phyloP scores from a whole-genome alignment of 1,140 invertebrate species.

The Penaeus japonicus region DNA sequence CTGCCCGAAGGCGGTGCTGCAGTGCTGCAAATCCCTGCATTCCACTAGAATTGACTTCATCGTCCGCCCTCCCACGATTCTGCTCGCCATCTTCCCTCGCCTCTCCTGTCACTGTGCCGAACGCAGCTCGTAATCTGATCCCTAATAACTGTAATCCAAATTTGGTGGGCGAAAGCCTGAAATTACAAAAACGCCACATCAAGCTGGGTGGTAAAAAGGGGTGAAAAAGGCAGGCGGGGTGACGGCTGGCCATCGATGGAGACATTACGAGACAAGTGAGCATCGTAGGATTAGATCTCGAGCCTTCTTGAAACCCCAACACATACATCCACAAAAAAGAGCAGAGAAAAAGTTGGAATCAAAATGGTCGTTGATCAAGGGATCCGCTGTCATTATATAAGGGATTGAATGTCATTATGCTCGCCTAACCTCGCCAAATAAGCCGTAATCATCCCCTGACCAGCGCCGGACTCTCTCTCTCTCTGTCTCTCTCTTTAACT shows the following conservation, averaged over 20 bases:
- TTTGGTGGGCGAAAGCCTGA: constrained; percentile 54
- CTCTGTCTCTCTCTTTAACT: not conserved
- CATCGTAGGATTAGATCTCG: constrained; percentile 34
- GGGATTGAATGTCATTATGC: constrained; percentile 46
- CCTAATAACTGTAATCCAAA: constrained; percentile 55
- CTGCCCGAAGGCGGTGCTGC: not conserved
- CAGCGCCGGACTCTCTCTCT: not conserved
- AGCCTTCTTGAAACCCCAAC: not conserved
- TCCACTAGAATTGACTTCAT: constrained; percentile 29
- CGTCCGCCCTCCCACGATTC: not conserved
- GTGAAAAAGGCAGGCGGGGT: constrained; percentile 33
- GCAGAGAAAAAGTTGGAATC: constrained; percentile 25
- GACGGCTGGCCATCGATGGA: constrained; percentile 37
- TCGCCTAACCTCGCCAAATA: constrained; percentile 26
- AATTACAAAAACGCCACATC: constrained; percentile 57
- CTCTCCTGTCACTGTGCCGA: constrained; percentile 41
- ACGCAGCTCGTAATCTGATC: constrained; percentile 40
- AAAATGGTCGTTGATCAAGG: constrained; percentile 49
- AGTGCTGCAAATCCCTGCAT: not conserved
- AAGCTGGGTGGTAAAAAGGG: constrained; percentile 49
- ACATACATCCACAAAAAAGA: no score
- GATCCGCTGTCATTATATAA: constrained; percentile 35
- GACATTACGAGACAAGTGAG: constrained; percentile 42
- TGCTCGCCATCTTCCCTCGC: not conserved
- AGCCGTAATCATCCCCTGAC: constrained; percentile 35